Conservation (phyloP, 2,888 invertebrate genomes). For the Cephalotes varians region DNA sequence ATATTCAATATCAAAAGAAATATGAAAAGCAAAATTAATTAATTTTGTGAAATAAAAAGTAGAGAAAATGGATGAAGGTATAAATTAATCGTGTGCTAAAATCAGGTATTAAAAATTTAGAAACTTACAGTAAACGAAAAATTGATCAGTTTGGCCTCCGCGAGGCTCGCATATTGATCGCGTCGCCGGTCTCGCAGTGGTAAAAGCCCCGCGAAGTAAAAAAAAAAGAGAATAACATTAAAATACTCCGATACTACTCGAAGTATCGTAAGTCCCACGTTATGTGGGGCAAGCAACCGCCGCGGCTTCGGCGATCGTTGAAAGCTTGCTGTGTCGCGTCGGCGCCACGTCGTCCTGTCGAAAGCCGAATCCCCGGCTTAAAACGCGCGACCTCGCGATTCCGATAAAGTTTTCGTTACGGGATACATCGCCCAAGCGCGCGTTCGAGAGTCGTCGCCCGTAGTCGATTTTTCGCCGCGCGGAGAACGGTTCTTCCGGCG, state of each 20-base stretch:
- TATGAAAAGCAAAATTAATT: neutral
- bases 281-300: slow-evolving; percentile 25
- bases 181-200: neutral
- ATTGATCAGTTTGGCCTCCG: too few relatives aligned
- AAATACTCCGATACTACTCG: neutral
- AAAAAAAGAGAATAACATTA: slow-evolving; percentile 3
- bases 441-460: slow-evolving; percentile 40
- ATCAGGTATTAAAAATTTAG: too few relatives aligned
- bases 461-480: slow-evolving; percentile 69
- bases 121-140: too few relatives aligned
- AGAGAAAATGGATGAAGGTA: neutral
- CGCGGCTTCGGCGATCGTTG: slow-evolving; percentile 58
- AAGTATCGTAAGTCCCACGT: slow-evolving; percentile 30
- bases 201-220: neutral
- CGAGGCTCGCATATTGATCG: neutral
- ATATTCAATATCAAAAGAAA: neutral
- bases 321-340: slow-evolving; percentile 60
- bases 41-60: neutral
- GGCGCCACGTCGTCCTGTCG: slow-evolving; percentile 60
- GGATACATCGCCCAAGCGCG: slow-evolving; percentile 46
- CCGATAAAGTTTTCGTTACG: slow-evolving; percentile 74
- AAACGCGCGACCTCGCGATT: slow-evolving; percentile 66
- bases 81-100: neutral
- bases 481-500: slow-evolving; percentile 24
- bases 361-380: slow-evolving; percentile 72